A percentile compares a stretch with the other conserved stretches of the same genome.
Evolutionary conservation across 1,140 invertebrate genomes (phyloP).

Genomic region (Drosophila bipectinata): DNA sequence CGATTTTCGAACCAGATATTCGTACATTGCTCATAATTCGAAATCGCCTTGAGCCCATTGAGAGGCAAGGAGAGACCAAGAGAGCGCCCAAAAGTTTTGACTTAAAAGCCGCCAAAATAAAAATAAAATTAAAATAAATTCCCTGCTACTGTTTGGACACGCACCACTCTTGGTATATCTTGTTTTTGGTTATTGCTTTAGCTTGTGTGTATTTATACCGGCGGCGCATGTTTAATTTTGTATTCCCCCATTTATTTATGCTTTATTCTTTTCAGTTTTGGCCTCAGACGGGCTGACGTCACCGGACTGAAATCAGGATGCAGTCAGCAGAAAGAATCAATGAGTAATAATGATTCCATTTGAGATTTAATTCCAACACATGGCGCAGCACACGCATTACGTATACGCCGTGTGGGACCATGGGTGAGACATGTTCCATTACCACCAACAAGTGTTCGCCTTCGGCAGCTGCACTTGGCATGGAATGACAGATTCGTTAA

Average conservation of each 20-base stretch:
- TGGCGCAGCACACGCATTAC: slow-evolving; percentile 25
- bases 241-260: slow-evolving; percentile 41
- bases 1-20: slow-evolving; percentile 52
- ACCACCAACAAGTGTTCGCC: slow-evolving; percentile 28
- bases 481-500: slow-evolving; percentile 44
- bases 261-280: slow-evolving; percentile 26
- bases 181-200: slow-evolving; percentile 8
- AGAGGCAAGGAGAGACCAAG: slow-evolving; percentile 23
- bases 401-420: slow-evolving; percentile 31
- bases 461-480: slow-evolving; percentile 40
- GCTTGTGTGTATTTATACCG: slow-evolving; percentile 32
- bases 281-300: slow-evolving; percentile 49
- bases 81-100: slow-evolving; percentile 2
- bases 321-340: slow-evolving; percentile 32
- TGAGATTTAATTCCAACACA: slow-evolving; percentile 29
- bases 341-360: slow-evolving; percentile 16
- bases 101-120: slow-evolving; percentile 32
- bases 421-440: not conserved
- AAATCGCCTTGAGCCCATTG: slow-evolving; percentile 54
- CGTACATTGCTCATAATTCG: slow-evolving; percentile 57
- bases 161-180: slow-evolving; percentile 37
- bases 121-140: slow-evolving; percentile 31
- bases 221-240: slow-evolving; percentile 45
- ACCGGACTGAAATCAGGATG: slow-evolving; percentile 32
- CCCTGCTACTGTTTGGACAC: slow-evolving; percentile 19